phyloP scores from a whole-genome alignment of 2,888 invertebrate genomes.

The Parnassius orleans region DNA sequence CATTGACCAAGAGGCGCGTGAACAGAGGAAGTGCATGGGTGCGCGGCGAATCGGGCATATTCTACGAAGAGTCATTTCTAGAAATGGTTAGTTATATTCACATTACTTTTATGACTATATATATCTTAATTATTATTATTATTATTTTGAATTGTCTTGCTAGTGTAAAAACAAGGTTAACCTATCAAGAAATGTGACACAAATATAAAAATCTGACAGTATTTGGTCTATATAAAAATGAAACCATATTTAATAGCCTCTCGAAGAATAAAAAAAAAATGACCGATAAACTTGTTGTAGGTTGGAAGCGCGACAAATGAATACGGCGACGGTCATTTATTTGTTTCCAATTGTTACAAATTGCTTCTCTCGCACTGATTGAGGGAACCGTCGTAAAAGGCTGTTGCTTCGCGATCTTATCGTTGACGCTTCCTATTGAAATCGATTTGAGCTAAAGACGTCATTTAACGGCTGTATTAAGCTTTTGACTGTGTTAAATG shows the following conservation, averaged over 20 bases:
- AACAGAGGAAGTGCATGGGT: slow-evolving; percentile 72
- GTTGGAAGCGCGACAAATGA: slow-evolving; percentile 42
- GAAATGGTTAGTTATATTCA: slow-evolving; percentile 63
- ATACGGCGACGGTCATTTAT: slow-evolving; percentile 55
- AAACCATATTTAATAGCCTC: slow-evolving; percentile 24
- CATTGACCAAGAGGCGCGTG: slow-evolving; percentile 64
- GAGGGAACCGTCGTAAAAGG: slow-evolving; percentile 56
- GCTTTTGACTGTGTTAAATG: background rate
- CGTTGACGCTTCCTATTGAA: slow-evolving; percentile 32
- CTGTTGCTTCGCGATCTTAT: slow-evolving; percentile 49
- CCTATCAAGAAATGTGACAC: too few species aligned
- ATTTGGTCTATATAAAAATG: too few species aligned
- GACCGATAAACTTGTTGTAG: slow-evolving; percentile 24
- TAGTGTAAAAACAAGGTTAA: too few species aligned
- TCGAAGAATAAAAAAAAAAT: slow-evolving; percentile 28
- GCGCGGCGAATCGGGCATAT: slow-evolving; percentile 70
- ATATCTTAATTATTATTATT: too few species aligned
- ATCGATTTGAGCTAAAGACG: slow-evolving; percentile 40
- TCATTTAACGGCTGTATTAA: slow-evolving; percentile 27
- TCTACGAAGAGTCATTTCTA: slow-evolving; percentile 70
- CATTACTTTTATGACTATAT: too few species aligned
- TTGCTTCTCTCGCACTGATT: slow-evolving; percentile 59
- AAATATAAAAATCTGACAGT: too few species aligned
- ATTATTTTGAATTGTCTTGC: too few species aligned
- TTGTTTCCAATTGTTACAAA: slow-evolving; percentile 70